phyloP scores from a whole-genome alignment of 2,113 vertebrate genomes.

The Dicaeum eximium region DNA sequence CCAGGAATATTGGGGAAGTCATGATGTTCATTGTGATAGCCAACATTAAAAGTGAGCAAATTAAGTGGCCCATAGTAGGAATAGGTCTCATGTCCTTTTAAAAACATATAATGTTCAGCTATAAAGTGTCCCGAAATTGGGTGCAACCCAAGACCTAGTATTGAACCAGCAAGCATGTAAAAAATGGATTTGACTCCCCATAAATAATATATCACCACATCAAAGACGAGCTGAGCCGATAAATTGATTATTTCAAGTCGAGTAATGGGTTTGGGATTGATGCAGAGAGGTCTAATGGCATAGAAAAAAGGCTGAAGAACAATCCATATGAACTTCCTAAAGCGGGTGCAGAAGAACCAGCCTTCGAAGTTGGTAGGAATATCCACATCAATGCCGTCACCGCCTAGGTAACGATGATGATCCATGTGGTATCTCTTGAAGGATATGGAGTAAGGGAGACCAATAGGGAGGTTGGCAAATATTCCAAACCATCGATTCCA shows the following conservation, averaged over 20 bases:
- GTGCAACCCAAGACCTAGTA: constrained; percentile 93
- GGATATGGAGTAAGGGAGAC: constrained; percentile 90
- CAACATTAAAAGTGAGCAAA: constrained; percentile 95
- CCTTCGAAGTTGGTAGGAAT: constrained; percentile 95
- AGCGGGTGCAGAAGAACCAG: constrained; percentile 95
- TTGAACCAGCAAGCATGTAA: constrained; percentile 90
- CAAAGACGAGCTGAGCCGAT: constrained; percentile 80
- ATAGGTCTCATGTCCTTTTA: constrained; percentile 97
- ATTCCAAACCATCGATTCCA: constrained; percentile 97
- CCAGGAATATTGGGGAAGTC: constrained; percentile 97
- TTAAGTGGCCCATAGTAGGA: constrained; percentile 98
- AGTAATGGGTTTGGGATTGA: constrained; percentile 93
- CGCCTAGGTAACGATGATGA: constrained; percentile 93
- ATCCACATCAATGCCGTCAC: constrained; percentile 90
- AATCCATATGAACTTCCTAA: constrained; percentile 94
- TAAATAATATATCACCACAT: constrained; percentile 79
- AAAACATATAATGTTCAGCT: constrained; percentile 98
- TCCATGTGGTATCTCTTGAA: constrained; percentile 99
- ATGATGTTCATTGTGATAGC: constrained; percentile 98
- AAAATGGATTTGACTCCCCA: constrained; percentile 85
- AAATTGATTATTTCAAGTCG: constrained; percentile 86
- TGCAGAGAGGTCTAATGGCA: constrained; percentile 88
- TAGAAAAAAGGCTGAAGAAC: constrained; percentile 95
- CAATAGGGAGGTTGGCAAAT: constrained; percentile 92
- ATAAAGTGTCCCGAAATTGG: constrained; percentile 99